Conservation (phyloP, 1,140 invertebrate species). For the Anthonomus grandis region DNA sequence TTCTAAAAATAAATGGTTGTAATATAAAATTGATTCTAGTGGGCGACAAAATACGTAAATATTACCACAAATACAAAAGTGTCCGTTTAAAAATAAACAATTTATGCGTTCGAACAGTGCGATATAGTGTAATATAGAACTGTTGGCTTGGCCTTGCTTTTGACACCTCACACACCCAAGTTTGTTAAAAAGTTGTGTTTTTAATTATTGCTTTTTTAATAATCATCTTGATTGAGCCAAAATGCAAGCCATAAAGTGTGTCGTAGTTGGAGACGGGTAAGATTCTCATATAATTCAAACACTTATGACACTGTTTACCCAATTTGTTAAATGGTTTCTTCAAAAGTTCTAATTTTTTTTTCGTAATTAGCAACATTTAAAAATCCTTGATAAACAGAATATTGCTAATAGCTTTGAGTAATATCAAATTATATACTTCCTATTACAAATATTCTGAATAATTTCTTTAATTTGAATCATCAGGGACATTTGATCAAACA, state of each 20-base stretch:
- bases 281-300: conserved; percentile 45
- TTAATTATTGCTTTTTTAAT: conserved; percentile 14
- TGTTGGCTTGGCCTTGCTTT: conserved; percentile 27
- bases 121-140: neutral
- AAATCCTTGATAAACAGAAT: neutral
- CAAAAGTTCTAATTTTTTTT: neutral
- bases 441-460: neutral
- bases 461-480: neutral
- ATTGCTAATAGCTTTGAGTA: neutral
- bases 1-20: conserved; percentile 13
- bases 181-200: conserved; percentile 24
- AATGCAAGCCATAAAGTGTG: conserved; percentile 95
- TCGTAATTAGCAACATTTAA: neutral
- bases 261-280: conserved; percentile 91
- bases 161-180: conserved; percentile 31
- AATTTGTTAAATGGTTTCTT: neutral
- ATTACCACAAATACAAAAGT: conserved; percentile 2
- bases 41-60: conserved; percentile 5
- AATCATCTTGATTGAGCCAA: conserved; percentile 7
- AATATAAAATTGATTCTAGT: neutral
- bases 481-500: too few relatives aligned
- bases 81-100: neutral
- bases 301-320: too few relatives aligned
- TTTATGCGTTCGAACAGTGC: conserved; percentile 8
- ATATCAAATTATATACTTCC: too few relatives aligned